Conservation (phyloP, 1,140 invertebrate species). For the Diplogasteroides magnus region DNA sequence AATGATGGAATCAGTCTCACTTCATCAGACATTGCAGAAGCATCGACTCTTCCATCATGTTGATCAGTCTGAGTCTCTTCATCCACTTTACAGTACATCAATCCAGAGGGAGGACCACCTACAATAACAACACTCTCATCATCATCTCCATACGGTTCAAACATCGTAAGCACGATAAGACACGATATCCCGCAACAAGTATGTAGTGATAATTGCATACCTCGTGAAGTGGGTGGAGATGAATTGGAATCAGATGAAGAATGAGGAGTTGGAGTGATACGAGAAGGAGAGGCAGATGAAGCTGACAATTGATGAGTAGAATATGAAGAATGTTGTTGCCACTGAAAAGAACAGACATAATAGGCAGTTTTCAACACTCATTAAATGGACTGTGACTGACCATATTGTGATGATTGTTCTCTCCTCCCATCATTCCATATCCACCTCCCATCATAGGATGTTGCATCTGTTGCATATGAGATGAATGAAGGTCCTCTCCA, state of each 20-base stretch:
- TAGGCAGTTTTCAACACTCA: too few relatives aligned
- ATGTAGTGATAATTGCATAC: neutral
- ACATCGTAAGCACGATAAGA: too few relatives aligned
- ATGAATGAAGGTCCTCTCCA: too few relatives aligned
- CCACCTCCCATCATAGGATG: too few relatives aligned
- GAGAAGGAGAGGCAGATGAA: neutral
- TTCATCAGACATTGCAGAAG: neutral
- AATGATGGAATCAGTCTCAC: too few relatives aligned
- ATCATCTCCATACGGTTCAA: conserved; percentile 26
- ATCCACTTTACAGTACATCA: conserved; percentile 14
- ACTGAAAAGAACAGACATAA: neutral
- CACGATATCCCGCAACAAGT: conserved; percentile 12
- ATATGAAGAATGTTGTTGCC: too few relatives aligned
- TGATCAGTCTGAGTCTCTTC: conserved; percentile 19
- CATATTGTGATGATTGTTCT: neutral
- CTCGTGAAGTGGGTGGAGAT: neutral
- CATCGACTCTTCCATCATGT: neutral
- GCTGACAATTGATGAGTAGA: neutral
- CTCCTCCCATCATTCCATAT: neutral
- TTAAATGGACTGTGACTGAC: too few relatives aligned
- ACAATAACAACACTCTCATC: conserved; percentile 24
- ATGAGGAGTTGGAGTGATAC: neutral
- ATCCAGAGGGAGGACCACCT: neutral
- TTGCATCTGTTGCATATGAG: too few relatives aligned
- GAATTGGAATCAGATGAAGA: neutral